phyloP scores from a whole-genome alignment of 2,113 vertebrate genomes.

The Heteronetta atricapilla region DNA sequence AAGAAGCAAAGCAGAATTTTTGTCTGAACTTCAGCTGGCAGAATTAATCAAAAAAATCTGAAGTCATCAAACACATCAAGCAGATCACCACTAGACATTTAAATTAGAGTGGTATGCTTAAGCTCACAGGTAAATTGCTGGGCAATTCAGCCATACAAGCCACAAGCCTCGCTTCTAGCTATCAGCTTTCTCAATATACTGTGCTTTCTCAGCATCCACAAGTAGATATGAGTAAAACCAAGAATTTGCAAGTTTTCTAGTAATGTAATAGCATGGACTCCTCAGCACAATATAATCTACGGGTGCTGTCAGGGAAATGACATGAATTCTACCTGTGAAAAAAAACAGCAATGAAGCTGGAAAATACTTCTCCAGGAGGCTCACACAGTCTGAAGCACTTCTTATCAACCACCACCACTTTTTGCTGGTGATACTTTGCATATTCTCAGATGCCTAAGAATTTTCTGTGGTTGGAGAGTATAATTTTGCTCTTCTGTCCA shows the following conservation, averaged over 20 bases:
- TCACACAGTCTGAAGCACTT: not conserved
- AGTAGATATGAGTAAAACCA: not conserved
- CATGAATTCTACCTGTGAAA: not conserved
- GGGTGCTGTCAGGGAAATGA: not conserved
- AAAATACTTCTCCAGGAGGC: not conserved
- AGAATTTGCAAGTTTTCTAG: not conserved
- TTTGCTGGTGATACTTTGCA: slow-evolving; percentile 12
- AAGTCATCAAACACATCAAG: not conserved
- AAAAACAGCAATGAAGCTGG: not conserved
- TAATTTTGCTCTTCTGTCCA: not conserved
- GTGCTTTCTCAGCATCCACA: not conserved
- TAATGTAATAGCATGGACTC: not conserved
- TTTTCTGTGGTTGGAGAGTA: not conserved
- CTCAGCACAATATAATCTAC: not conserved
- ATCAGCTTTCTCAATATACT: not conserved
- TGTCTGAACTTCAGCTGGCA: not conserved
- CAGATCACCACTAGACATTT: rapidly evolving
- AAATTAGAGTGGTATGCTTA: not conserved
- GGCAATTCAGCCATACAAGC: not conserved
- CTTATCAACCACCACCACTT: not conserved
- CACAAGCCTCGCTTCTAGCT: not conserved
- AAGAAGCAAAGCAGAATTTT: not conserved
- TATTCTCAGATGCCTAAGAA: not conserved
- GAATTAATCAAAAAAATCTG: not conserved
- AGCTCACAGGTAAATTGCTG: not conserved